Evolutionary conservation across 2,888 invertebrate genomes (phyloP), one percentile per base, ranked within the genome.

Genomic region (Melikaiella ostensackeni): DNA sequence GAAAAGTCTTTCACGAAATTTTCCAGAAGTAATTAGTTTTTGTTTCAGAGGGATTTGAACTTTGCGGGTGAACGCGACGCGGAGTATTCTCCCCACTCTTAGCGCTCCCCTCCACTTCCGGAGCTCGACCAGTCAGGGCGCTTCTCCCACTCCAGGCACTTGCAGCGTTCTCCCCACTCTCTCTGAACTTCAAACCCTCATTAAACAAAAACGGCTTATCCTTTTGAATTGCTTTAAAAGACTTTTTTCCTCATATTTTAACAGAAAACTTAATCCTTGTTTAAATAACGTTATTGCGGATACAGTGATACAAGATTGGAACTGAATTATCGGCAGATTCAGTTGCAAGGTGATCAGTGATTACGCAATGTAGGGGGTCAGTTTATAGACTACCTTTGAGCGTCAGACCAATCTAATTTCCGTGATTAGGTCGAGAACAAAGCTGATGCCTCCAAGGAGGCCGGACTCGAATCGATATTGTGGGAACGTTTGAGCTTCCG

Each of bases 371-470:
- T 70, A 50, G 19, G 70, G 27, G 46, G 50, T 70, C 11, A 50
- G 70, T 70, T 50, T 19, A 70, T 70, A n/a, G 70, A 42, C 70
- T 50, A 27, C 70, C 87, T 88, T 88, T 88, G 88, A 88, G 80
- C 84, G 85, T 81, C 82, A 84, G 80, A 85, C 84, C 85, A 86
- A 84, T 82, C 82, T 86, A 86, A 88, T 86, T 88, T 86, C 84
- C 80, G 81, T 87, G 87, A 88, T 88, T 88, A 84, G 85, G 77
- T 79, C 78, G 83, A 77, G 84, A 85, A 88, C 86, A 88, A 87
- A 87, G 86, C 82, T 42, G 73, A 77, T 76, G 61, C 77, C 80
- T 79, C 77, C 79, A 82, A 84, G 83, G 83, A 85, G 82, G 79
- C 79, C 74, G 79, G 70, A 77, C 30, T 55, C 2, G 50, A 70